Base-by-base conservation (phyloP, 2,888 invertebrate species). In the Iphiclides podalirius region DNA sequence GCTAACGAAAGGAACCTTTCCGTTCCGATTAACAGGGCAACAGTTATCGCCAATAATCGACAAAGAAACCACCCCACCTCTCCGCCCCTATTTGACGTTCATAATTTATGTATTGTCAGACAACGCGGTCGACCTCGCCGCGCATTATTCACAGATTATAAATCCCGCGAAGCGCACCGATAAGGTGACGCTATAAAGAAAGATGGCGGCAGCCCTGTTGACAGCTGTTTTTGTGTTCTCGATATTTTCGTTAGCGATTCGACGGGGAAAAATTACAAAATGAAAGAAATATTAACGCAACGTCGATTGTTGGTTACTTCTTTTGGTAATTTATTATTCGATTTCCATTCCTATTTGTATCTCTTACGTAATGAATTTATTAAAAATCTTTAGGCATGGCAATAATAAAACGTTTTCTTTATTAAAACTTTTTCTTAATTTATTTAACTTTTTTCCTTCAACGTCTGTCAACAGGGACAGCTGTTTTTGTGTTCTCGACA, bases 81-180 rank as follows among this genome's bases (percentile, higher is more conserved):
- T 43, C n/a, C n/a, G n/a, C n/a, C 55, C 61, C 63, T 66, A 65
- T 66, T 67, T 66, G 66, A 66, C 74, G 67, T 66, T 71, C 73
- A 78, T 86, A 86, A 86, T 85, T 84, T 85, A 85, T 84, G 81
- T 85, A 80, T 84, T 84, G 84, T 81, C 83, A 78, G 68, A 67
- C 58, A 58, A 60, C 75, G 79, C 85, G 84, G 85, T 85, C 84
- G 85, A 79, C 78, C 76, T 72, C 68, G 58, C 60, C 59, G 64
- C 68, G 68, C 79, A 81, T 87, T 86, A 85, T 82, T 87, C 85
- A 85, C 85, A 81, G 79, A 84, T 87, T 85, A 85, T 86, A 87
- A 86, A 85, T 82, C 82, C 81, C 67, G 68, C 72, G 70, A 70
- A 78, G 76, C 82, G 83, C 70, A 61, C 61, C 65, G 85, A 85